Evolutionary conservation across 2,888 invertebrate genomes (phyloP).

Genomic region (Hermaeophaga mercurialis): DNA sequence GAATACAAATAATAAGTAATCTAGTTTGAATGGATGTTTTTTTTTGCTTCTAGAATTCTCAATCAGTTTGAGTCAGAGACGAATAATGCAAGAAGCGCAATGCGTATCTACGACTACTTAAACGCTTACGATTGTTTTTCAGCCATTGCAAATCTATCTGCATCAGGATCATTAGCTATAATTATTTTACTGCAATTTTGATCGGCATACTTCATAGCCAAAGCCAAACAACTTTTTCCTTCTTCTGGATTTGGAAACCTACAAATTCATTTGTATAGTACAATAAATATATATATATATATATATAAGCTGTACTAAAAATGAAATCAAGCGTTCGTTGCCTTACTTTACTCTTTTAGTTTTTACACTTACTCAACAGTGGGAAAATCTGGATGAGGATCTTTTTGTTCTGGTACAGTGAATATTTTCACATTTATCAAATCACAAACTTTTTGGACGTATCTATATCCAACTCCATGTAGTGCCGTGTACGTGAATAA

Average conservation of each 20-base stretch:
- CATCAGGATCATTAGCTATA: slow-evolving; percentile 98
- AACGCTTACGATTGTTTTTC: slow-evolving; percentile 75
- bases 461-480: slow-evolving; percentile 95
- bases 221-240: slow-evolving; percentile 70
- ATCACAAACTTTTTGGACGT: slow-evolving; percentile 75
- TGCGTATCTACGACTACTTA: too few relatives aligned
- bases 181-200: slow-evolving; percentile 72
- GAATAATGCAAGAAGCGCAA: too few relatives aligned
- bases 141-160: slow-evolving; percentile 93
- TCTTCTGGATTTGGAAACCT: slow-evolving; percentile 98
- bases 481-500: slow-evolving; percentile 90
- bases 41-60: too few relatives aligned
- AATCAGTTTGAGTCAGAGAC: too few relatives aligned
- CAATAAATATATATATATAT: neutral
- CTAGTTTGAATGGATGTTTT: too few relatives aligned
- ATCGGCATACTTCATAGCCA: slow-evolving; percentile 76
- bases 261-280: too few relatives aligned
- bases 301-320: neutral
- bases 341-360: too few relatives aligned
- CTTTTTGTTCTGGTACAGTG: slow-evolving; percentile 75
- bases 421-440: slow-evolving; percentile 74
- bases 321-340: too few relatives aligned
- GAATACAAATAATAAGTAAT: too few relatives aligned
- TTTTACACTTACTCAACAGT: slow-evolving; percentile 75
- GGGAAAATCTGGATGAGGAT: slow-evolving; percentile 95